These are phyloP conservation scores for Calvadosia cruxmelitensis DNA, from an alignment of 30 jellyfish, hydroid and myxozoan genomes.

Conservation along the genomic window DNA sequence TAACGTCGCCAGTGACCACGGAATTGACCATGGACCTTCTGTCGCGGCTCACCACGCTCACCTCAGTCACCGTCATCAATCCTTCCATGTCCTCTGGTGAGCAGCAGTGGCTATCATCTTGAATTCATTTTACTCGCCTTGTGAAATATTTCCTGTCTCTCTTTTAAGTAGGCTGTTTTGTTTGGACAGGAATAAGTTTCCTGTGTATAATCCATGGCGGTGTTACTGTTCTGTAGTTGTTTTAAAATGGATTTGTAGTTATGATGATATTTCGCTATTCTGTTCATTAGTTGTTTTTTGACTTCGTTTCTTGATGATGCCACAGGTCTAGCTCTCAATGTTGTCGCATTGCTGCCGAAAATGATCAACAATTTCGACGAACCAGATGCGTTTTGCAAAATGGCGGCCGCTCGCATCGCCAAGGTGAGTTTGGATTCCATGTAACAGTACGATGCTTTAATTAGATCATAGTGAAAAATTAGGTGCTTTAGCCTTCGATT, in stretches of 20 bases:
- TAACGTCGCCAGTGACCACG: constrained; percentile 85
- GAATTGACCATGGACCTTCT: constrained; percentile 73
- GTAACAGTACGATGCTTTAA: no score
- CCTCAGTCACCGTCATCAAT: constrained; percentile 73
- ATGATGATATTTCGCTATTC: not conserved
- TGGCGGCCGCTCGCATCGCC: constrained; percentile 59
- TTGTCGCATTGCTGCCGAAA: constrained; percentile 75
- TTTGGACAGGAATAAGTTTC: not conserved
- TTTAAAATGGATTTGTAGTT: not conserved
- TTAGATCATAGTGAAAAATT: no score
- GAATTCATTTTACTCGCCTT: no score
- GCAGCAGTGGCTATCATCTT: no score
- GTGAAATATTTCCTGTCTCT: no score
- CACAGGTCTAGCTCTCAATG: constrained; percentile 77
- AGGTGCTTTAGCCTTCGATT: no score
- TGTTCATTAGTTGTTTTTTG: not conserved
- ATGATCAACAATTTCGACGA: constrained; percentile 71
- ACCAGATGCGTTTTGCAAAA: constrained; percentile 62
- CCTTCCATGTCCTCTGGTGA: constrained; percentile 92
- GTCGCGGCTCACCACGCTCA: constrained; percentile 67
- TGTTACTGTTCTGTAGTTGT: not conserved
- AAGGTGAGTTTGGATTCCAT: constrained; percentile 47
- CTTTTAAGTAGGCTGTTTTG: not conserved
- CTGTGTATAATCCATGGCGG: not conserved
- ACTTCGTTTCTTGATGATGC: not conserved